Conservation (phyloP, 2,113 vertebrate genomes). For the Chinchilla lanigera region DNA sequence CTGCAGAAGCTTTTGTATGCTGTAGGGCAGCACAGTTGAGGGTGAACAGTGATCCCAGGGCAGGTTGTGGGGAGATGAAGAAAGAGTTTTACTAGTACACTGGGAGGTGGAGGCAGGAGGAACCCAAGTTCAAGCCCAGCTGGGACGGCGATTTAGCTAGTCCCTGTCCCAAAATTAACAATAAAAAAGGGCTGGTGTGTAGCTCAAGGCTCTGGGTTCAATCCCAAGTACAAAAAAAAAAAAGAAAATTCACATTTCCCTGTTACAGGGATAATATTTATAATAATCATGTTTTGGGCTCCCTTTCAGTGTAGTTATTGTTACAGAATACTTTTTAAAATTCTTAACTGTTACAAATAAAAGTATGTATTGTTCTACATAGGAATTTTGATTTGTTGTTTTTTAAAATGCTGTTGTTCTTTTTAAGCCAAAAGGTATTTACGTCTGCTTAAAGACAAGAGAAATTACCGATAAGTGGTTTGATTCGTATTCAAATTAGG, state of each 20-base stretch:
- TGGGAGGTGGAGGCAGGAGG: background rate
- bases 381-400: background rate
- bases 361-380: background rate
- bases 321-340: background rate
- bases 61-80: background rate
- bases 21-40: background rate
- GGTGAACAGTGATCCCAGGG: constrained; percentile 80
- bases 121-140: background rate
- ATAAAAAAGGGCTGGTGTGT: background rate
- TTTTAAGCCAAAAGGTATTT: background rate
- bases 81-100: background rate
- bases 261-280: background rate
- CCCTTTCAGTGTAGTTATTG: background rate
- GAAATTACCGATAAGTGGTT: background rate
- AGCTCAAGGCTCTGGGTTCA: background rate
- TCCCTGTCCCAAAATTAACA: background rate
- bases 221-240: background rate
- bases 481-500: background rate
- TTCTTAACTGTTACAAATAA: background rate
- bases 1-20: constrained; percentile 36
- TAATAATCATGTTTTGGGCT: background rate
- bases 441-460: background rate
- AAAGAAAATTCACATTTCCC: constrained; percentile 2
- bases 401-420: constrained; percentile 34
- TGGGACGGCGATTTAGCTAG: background rate